Percentiles rank a stretch among this genome's conserved stretches.
Evolutionary conservation across 1,140 invertebrate genomes (phyloP).

Genomic region (Drosophila auraria): DNA sequence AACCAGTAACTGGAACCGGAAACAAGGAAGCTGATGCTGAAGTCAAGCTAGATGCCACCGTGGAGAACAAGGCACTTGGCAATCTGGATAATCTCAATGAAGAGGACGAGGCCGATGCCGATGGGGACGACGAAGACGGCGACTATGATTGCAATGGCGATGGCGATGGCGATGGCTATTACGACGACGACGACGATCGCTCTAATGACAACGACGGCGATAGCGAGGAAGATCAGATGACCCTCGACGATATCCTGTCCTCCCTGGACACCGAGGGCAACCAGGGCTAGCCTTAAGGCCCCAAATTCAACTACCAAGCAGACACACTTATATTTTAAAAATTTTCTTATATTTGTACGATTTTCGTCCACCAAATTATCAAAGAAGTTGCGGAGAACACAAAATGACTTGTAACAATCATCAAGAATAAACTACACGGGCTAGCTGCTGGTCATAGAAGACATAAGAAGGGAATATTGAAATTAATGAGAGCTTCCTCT

Average conservation of each 20-base stretch:
- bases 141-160: background rate
- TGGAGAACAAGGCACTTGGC: background rate
- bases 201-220: background rate
- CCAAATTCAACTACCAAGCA: background rate
- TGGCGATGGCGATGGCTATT: background rate
- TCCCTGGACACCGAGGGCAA: background rate
- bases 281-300: background rate
- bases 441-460: background rate
- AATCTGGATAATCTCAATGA: too few relatives aligned
- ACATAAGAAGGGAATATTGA: too few relatives aligned
- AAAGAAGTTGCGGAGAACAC: background rate
- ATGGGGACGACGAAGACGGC: background rate
- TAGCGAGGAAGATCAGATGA: background rate
- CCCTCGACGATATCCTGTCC: background rate
- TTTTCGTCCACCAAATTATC: background rate
- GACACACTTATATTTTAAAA: background rate
- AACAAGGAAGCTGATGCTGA: background rate
- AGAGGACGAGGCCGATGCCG: background rate
- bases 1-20: background rate
- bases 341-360: background rate
- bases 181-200: background rate
- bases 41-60: too few relatives aligned
- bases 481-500: too few relatives aligned
- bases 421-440: background rate
- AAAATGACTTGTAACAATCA: background rate